Evolutionary conservation across 2,113 vertebrate species (phyloP), one percentile per base, ranked within the genome.

Genomic region (Mormyrus iriodes): DNA sequence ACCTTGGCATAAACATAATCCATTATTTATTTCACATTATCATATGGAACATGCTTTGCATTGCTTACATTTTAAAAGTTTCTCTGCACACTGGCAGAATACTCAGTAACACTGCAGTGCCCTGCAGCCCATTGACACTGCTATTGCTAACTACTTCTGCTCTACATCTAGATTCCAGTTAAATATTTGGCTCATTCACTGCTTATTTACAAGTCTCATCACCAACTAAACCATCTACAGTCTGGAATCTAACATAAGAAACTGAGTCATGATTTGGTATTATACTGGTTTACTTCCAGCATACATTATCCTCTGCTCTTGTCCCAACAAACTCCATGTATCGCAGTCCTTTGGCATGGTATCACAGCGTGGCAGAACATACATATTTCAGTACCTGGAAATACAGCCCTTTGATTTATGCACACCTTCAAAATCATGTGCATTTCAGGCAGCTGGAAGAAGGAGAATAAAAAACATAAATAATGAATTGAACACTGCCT

Each of bases 381-480:
- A 51, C 48, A 35, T 35, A 55, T 27, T 86, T 86, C 85, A 86
- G 31, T n/a, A 19, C 48, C 85, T 21, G 44, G 44, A 86, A 86
- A 35, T 51, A 53, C 51, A 86, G 46, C n/a, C n/a, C 51, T 12
- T 27, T 7, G 85, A 86, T 86, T 52, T 48, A 86, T 31, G n/a
- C 51, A 24, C 48, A 27, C 31, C 85, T 53, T 35, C 46, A 53
- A 42, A 39, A 86, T 10, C 82, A 53, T 42, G 85, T 53, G 51
- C 51, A 9, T 53, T 86, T 86, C 51, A 85, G 48, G 46, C 31
- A 86, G 27, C 31, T 35, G n/a, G 85, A 52, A 86, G 27, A 48
- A 48, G 83, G 83, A 24, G 35, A 84, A 84, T n/a, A 53, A 53
- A n/a, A 86, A 84, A 84, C 82, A 86, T 86, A 51, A 86, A 86